Conservation (phyloP, 1,140 invertebrate species). For the Teleopsis dalmanni region DNA sequence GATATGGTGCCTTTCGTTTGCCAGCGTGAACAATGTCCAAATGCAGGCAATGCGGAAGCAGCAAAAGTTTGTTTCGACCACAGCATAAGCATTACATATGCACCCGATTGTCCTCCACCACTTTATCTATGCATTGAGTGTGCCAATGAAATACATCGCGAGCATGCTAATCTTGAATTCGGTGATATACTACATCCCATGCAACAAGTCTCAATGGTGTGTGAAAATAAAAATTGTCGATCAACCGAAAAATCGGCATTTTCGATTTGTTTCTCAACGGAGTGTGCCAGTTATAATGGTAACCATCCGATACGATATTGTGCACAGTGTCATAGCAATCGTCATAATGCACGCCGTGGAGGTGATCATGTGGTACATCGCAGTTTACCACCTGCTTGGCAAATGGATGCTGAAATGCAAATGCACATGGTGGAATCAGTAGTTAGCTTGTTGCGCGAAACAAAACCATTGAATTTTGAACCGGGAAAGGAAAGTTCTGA, state of each 20-base stretch:
- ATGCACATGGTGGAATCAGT: constrained; percentile 95
- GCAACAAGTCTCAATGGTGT: constrained; percentile 87
- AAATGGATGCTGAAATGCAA: constrained; percentile 82
- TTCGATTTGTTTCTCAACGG: constrained; percentile 92
- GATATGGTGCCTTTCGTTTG: constrained; percentile 71
- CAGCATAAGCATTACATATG: constrained; percentile 73
- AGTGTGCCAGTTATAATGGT: constrained; percentile 93
- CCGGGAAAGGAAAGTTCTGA: constrained; percentile 42
- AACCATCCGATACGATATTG: constrained; percentile 94
- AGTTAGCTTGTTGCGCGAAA: constrained; percentile 76
- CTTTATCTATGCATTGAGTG: constrained; percentile 95
- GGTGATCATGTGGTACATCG: constrained; percentile 86
- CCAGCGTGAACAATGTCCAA: constrained; percentile 78
- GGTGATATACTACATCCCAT: constrained; percentile 90
- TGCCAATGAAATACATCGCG: constrained; percentile 80
- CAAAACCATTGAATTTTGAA: constrained; percentile 63
- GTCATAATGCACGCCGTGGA: constrained; percentile 77
- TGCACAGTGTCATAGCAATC: constrained; percentile 78
- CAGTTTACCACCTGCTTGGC: constrained; percentile 75
- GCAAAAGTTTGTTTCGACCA: constrained; percentile 88
- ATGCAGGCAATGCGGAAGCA: constrained; percentile 74
- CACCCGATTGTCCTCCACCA: constrained; percentile 81
- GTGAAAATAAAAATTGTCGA: constrained; percentile 97
- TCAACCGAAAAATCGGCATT: constrained; percentile 88
- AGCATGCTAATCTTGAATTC: constrained; percentile 76